Percentiles rank a stretch among this genome's conserved stretches.
Evolutionary conservation across 2,797 vertebrate species (phyloP).

Genomic region (Rhynchonycteris naso): DNA sequence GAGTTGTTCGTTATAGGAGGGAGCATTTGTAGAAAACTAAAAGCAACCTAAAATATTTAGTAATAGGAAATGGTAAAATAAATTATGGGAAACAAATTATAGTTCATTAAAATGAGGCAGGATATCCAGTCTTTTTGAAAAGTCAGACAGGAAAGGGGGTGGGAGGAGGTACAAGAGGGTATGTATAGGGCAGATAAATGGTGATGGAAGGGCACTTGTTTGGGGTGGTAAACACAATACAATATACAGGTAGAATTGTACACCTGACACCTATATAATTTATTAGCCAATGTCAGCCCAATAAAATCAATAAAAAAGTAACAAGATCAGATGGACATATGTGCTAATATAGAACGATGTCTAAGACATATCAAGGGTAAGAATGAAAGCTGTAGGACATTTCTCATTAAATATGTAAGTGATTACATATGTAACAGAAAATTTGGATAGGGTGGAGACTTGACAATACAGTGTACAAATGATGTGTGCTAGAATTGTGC

Average conservation of each 20-base stretch:
- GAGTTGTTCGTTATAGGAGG: background rate
- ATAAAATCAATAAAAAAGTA: background rate
- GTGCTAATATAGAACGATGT: conserved; percentile 15
- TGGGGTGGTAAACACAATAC: background rate
- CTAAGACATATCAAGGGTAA: background rate
- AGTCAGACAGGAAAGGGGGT: background rate
- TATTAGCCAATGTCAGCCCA: background rate
- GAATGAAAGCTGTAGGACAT: background rate
- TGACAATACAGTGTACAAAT: too few species aligned
- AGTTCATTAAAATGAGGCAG: conserved; percentile 3
- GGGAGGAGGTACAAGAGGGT: background rate
- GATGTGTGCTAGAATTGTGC: too few species aligned
- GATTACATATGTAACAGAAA: background rate
- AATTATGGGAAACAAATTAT: conserved; percentile 30
- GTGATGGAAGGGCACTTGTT: background rate
- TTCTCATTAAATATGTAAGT: background rate
- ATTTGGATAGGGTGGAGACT: background rate
- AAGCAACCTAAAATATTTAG: conserved; percentile 42
- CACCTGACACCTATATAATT: background rate
- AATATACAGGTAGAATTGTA: background rate
- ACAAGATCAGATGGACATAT: background rate
- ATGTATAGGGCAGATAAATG: background rate
- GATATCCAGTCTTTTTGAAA: background rate
- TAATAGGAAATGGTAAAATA: conserved; percentile 42
- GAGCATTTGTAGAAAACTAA: background rate